These are phyloP conservation scores for Scatophagus argus DNA, from an alignment of 2,113 vertebrate genomes.

Conservation along the genomic window DNA sequence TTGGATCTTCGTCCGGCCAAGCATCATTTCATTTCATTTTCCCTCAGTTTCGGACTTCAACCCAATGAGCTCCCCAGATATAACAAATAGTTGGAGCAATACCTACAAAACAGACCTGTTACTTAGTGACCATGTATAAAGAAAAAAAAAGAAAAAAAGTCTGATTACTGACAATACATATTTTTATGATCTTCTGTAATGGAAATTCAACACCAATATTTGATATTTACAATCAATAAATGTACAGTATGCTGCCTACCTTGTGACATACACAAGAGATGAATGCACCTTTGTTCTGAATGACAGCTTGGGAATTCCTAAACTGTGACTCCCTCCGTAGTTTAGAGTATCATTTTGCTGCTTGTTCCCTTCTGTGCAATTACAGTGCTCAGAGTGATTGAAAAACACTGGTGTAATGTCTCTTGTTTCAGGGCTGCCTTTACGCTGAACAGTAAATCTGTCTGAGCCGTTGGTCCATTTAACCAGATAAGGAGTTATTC, in stretches of 20 bases:
- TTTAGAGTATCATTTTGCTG: conserved; percentile 67
- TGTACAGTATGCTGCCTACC: conserved; percentile 17
- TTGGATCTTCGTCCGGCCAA: conserved; percentile 59
- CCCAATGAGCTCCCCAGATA: conserved; percentile 66
- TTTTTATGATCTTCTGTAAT: conserved; percentile 35
- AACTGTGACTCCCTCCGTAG: conserved; percentile 63
- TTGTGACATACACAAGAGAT: conserved; percentile 36
- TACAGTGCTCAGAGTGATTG: conserved; percentile 65
- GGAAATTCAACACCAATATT: conserved; percentile 44
- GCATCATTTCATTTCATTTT: conserved; percentile 81
- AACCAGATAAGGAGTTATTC: conserved; percentile 78
- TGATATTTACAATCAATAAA: conserved; percentile 65
- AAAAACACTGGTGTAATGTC: conserved; percentile 75
- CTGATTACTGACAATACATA: conserved; percentile 37
- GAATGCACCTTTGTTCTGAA: conserved; percentile 62
- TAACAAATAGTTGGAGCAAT: conserved; percentile 40
- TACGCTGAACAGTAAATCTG: conserved; percentile 79
- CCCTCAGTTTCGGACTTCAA: conserved; percentile 62
- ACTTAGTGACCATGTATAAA: conserved; percentile 41
- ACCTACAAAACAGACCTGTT: conserved; percentile 44
- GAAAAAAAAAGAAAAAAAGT: conserved; percentile 44
- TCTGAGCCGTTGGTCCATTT: conserved; percentile 65
- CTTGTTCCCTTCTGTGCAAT: conserved; percentile 74
- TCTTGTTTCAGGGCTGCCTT: conserved; percentile 75
- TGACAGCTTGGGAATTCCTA: conserved; percentile 59